Evolutionary conservation across 2,888 invertebrate genomes (phyloP), one percentile per base, ranked within the genome.

Genomic region (Lasioglossum figueresi): DNA sequence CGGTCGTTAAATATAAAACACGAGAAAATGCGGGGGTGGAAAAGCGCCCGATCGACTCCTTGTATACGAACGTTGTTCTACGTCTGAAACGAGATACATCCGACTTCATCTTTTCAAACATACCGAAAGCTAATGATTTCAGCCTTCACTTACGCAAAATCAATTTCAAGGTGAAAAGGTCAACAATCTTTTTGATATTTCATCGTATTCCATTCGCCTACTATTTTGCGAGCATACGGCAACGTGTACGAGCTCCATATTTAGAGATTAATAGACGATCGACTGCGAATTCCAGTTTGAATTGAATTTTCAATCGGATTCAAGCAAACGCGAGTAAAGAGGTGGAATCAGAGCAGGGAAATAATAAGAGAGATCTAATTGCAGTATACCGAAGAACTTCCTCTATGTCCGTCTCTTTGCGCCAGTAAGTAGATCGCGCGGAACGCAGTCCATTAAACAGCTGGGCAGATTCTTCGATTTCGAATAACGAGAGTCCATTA

Each of bases 1-100:
- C 81, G 79, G 83, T 85, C 81, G 88, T 89, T 89, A 88, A 89
- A 82, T 87, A 88, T 80, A 84, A 83, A 89, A 88, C 85, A 84
- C 76, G 82, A 74, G 82, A 52, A 63, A 59, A 83, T 70, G 10
- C 23, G 56, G 59, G 70, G 63, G 45, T 37, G 40, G 71, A 31
- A 48, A 27, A 45, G 45, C 59, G 27, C 10, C n/a, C 52, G 52
- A 52, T 52, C 52, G 52, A 52, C 52, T 23, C 23, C 52, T 52
- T n/a, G n/a, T 52, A 23, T 52, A 10, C 52, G 23, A 10, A 3
- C 23, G 23, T 52, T 52, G 8, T 2, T 52, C 52, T 10, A 52
- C 52, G 3, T n/a, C 23, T 10, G 48, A 6, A 19, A 48, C 19
- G 48, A 23, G 10, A 52, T 1, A 52, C 23, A n/a, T 19, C 48